These are phyloP conservation scores for Hecatera dysodea DNA, from an alignment of 2,888 invertebrate genomes.

Conservation along the genomic window DNA sequence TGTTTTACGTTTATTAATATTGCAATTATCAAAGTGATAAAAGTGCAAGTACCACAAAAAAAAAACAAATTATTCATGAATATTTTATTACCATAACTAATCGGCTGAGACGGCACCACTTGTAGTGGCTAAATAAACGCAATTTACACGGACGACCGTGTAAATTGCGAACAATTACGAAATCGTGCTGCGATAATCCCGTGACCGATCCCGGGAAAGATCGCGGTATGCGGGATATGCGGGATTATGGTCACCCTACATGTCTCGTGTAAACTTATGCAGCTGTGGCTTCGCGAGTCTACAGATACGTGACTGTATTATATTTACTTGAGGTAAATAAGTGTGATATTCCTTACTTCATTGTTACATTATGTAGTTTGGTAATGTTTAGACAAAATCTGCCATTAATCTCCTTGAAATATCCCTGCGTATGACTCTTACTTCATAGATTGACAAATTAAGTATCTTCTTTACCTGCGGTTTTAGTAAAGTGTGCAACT, in stretches of 20 bases:
- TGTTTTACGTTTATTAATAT: background rate
- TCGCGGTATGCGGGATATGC: slow-evolving; percentile 49
- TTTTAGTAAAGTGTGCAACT: too few species aligned
- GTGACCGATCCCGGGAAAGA: slow-evolving; percentile 60
- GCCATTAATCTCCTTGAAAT: background rate
- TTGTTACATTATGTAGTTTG: background rate
- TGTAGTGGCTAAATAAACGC: slow-evolving; percentile 49
- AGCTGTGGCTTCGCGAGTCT: slow-evolving; percentile 53
- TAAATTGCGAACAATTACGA: too few species aligned
- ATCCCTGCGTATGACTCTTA: too few species aligned
- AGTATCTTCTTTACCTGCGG: too few species aligned
- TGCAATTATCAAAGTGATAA: background rate
- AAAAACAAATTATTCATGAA: background rate
- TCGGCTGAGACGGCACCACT: slow-evolving; percentile 11
- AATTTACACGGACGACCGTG: slow-evolving; percentile 67
- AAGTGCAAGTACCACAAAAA: background rate
- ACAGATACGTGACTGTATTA: slow-evolving; percentile 9
- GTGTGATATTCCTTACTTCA: background rate
- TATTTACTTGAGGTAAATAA: background rate
- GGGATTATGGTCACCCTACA: slow-evolving; percentile 64
- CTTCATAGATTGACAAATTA: too few species aligned
- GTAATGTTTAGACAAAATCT: background rate
- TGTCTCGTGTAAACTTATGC: slow-evolving; percentile 60
- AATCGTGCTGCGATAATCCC: slow-evolving; percentile 62
- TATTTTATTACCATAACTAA: slow-evolving; percentile 29